Conservation (phyloP, 2,113 vertebrate genomes). For the Albula goreensis region DNA sequence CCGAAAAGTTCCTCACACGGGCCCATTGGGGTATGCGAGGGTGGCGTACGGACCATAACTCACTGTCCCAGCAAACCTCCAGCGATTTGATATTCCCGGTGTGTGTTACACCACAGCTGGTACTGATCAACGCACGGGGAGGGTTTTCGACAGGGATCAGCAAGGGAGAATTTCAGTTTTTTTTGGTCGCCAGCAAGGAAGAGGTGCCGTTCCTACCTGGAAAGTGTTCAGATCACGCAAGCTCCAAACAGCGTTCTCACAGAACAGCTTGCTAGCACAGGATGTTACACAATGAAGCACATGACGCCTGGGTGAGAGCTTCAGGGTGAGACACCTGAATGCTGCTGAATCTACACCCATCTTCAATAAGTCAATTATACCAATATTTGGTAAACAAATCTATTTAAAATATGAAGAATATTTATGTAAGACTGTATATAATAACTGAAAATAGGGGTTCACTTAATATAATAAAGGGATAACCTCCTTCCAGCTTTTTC, state of each 20-base stretch:
- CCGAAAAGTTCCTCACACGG: conserved; percentile 53
- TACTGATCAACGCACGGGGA: conserved; percentile 55
- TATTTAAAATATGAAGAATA: too few species aligned
- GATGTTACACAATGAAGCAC: background rate
- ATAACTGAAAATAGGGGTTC: too few species aligned
- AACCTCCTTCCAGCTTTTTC: background rate
- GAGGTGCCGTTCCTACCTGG: conserved; percentile 39
- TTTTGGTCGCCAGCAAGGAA: conserved; percentile 45
- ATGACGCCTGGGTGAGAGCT: background rate
- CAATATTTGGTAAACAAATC: too few species aligned
- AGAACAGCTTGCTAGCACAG: background rate
- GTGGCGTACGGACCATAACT: conserved; percentile 56
- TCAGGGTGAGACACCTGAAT: too few species aligned
- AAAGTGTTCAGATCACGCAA: conserved; percentile 7
- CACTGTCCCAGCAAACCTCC: conserved; percentile 45
- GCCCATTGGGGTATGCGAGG: conserved; percentile 33
- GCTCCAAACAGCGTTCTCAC: background rate
- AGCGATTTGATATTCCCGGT: conserved; percentile 35
- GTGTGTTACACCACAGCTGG: conserved; percentile 61
- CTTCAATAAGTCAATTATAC: too few species aligned
- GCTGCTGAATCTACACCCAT: background rate
- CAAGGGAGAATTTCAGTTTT: conserved; percentile 45
- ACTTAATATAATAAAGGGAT: background rate
- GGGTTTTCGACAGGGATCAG: conserved; percentile 57
- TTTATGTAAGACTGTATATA: too few species aligned